These are phyloP conservation scores for Eilema sororculum DNA, from an alignment of 2,888 invertebrate species.

Conservation along the genomic window DNA sequence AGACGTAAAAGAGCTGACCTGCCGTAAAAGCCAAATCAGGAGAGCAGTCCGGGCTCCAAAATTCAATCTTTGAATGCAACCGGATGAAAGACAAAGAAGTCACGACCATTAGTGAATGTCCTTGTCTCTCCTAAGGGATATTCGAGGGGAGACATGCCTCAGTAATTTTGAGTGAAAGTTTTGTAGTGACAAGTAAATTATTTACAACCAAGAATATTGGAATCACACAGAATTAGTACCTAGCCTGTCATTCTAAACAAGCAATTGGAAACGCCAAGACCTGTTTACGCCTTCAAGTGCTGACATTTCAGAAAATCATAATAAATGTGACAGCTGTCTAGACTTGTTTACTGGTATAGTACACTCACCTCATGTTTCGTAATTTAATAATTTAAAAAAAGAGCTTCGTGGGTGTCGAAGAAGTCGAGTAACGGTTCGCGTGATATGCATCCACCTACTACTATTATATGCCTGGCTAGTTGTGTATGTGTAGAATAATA, in stretches of 20 bases:
- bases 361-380: constrained; percentile 13
- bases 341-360: background rate
- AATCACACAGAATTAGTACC: background rate
- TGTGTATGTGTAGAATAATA: background rate
- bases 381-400: constrained; percentile 14
- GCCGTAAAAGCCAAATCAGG: background rate
- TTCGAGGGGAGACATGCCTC: background rate
- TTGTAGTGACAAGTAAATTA: background rate
- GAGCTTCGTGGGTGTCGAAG: constrained; percentile 20
- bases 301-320: background rate
- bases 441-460: constrained; percentile 18
- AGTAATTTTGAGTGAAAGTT: background rate
- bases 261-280: background rate
- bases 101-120: background rate
- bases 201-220: background rate
- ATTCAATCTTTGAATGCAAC: background rate
- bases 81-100: background rate
- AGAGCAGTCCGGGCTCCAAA: background rate
- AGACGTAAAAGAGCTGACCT: too few relatives aligned
- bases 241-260: background rate
- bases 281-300: background rate
- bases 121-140: background rate
- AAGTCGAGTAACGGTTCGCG: constrained; percentile 19
- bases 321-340: constrained; percentile 3
- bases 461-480: background rate